Evolutionary conservation across 2,797 vertebrate species (phyloP).

Genomic region (Gymnoscopelus braueri): DNA sequence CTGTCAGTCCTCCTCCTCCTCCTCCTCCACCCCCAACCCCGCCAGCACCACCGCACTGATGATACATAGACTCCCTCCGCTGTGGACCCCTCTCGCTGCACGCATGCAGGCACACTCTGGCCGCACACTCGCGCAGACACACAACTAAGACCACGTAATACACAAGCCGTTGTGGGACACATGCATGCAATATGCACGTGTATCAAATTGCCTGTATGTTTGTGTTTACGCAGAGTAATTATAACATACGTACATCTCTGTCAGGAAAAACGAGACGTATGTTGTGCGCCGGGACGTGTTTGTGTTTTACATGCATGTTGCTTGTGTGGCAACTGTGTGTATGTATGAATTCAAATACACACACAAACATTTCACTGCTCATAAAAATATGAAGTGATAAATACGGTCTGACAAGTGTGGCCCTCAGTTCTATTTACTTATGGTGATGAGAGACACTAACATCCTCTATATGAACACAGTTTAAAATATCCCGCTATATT

Average conservation of each 20-base stretch:
- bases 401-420: slow-evolving; percentile 56
- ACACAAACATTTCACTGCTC: slow-evolving; percentile 31
- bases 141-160: slow-evolving; percentile 58
- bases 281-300: no score
- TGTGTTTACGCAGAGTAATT: no score
- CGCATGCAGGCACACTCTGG: slow-evolving; percentile 43
- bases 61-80: slow-evolving; percentile 58
- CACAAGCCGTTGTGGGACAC: slow-evolving; percentile 52
- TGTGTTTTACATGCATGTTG: no score
- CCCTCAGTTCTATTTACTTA: slow-evolving; percentile 28
- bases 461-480: slow-evolving; percentile 38
- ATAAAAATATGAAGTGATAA: slow-evolving; percentile 34
- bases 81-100: slow-evolving; percentile 53
- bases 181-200: slow-evolving; percentile 14
- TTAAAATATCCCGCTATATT: no score
- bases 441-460: slow-evolving; percentile 32
- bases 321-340: no score
- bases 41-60: slow-evolving; percentile 61
- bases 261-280: no score
- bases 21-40: slow-evolving; percentile 52
- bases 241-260: no score
- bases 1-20: slow-evolving; percentile 55
- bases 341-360: slow-evolving; percentile 33
- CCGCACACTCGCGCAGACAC: slow-evolving; percentile 39
- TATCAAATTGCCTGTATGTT: no score